Evolutionary conservation across 1,140 invertebrate species (phyloP), one percentile per base, ranked within the genome.

Genomic region (Calliphora vicina): DNA sequence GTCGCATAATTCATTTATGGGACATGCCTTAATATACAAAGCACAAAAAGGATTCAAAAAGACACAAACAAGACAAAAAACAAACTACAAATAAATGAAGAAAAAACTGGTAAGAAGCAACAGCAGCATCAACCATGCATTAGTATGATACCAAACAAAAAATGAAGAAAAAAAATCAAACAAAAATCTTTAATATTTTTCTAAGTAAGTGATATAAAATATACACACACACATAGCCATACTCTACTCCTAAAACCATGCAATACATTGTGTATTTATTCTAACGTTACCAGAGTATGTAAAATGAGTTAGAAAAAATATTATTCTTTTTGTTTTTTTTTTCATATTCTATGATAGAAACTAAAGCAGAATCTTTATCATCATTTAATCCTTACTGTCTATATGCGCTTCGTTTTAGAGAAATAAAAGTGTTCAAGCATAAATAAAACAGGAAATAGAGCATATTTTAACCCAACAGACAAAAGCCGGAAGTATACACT

Each of bases 1-100:
- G 87, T 89, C 86, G 86, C 86, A 89, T 89, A 89, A 89, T 88
- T 89, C 88, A 89, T 89, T 89, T 89, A 89, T 87, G 23, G 61
- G 61, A 67, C 61, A 67, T 67, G 61, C 61, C 61, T 67, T 67
- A 25, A 67, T 67, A 67, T 23, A 67, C 61, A 67, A 67, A 57
- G n/a, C 15, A 57, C 50, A 57, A 57, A 57, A 67, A 50, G 45
- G 61, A 67, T 67, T 20, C 61, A 20, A 23, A 67, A 67, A 23
- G 8, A 17, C 12, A n/a, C 12, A 61, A 67, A 67, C 10, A 45
- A n/a, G 12, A n/a, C 15, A 50, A 17, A 50, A 45, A 45, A 45
- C 43, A 6, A n/a, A 15, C 50, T 57, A 57, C 15, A 57, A 57
- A 17, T n/a, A 6, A n/a, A 57, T 17, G 15, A 57, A n/a, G 50